Base-by-base conservation (phyloP, 2,113 vertebrate species). In the Oreochromis spilurus region DNA sequence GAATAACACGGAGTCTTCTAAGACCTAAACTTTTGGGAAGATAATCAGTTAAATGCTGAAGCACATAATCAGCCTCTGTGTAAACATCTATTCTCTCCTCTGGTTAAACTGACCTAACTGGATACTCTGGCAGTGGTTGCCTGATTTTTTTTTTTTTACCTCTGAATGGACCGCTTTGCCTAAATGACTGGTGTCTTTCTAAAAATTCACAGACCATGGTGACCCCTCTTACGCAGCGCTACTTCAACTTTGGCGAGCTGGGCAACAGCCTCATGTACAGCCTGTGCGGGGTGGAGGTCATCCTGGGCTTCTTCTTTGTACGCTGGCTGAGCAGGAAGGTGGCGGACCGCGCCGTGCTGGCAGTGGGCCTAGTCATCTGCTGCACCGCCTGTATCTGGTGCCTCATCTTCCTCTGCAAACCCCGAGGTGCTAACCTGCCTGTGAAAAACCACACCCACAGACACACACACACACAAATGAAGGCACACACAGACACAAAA, bases 221-320 rank as follows among this genome's bases (percentile, higher is more conserved):
- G 88, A 97, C 97, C 4, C 97, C 97, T 19, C 84, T 97, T 91
- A 97, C 97, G 1, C 97, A 97, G 94, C 95, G 88, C 38, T 95
- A 95, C 94, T 97, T 97, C 65, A 88, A 95, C 85, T 97, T 97
- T 6, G 94, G 94, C 5, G 97, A 97, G 94, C 95, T 97, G 89
- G 96, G 96, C 78, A 97, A 97, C 96, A 97, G 97, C 81, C 92
- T 97, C 90, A 97, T 97, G 96, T 97, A 97, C 95, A 95, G 96
- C 89, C 91, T 97, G 89, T 97, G 97, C 38, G 97, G 97, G 4
- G 94, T 97, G 88, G 97, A 97, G 96, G 97, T 97, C 84, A 97
- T 97, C 91, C 84, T 92, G 83, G 96, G 97, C 78, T 97, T 97
- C 94, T 96, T 97, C 91, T 94, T 97, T 10, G 96, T 97, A 58